These are phyloP conservation scores for Pseudochirops cupreus DNA, from an alignment of 2,797 vertebrate species.

Conservation along the genomic window DNA sequence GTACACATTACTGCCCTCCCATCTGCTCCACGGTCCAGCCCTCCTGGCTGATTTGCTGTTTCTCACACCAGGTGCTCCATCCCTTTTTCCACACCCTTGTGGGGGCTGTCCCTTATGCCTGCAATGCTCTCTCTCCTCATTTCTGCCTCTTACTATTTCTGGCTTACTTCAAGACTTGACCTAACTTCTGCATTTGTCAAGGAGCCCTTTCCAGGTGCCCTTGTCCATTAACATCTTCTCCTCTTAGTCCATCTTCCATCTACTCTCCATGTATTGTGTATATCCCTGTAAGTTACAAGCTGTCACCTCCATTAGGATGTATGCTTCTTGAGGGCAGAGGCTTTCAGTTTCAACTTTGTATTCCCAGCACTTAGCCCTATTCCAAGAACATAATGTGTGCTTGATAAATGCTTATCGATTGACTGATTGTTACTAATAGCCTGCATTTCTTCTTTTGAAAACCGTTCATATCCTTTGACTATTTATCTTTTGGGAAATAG, in stretches of 20 bases:
- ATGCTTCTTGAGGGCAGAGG: background rate
- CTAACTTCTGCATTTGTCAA: background rate
- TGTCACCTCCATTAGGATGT: background rate
- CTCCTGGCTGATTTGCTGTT: background rate
- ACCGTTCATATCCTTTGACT: background rate
- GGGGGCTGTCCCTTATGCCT: too few species aligned
- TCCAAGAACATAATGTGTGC: background rate
- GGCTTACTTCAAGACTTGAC: background rate
- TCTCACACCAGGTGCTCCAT: background rate
- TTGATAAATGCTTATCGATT: background rate
- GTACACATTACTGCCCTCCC: background rate
- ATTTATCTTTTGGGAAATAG: background rate
- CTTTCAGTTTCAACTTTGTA: background rate
- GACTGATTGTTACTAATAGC: background rate
- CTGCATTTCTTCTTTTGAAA: background rate
- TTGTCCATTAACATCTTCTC: background rate
- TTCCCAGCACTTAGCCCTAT: background rate
- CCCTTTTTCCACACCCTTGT: background rate
- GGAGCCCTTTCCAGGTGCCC: background rate
- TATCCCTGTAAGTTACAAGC: background rate
- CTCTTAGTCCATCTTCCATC: background rate
- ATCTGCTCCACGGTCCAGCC: background rate
- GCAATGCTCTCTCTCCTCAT: background rate
- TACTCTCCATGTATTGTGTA: background rate
- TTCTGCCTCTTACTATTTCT: background rate